Percentiles rank a stretch among this genome's conserved stretches.
phyloP scores from a whole-genome alignment of 2,888 invertebrate genomes.

The Galeopsomyia nigrocyanea region DNA sequence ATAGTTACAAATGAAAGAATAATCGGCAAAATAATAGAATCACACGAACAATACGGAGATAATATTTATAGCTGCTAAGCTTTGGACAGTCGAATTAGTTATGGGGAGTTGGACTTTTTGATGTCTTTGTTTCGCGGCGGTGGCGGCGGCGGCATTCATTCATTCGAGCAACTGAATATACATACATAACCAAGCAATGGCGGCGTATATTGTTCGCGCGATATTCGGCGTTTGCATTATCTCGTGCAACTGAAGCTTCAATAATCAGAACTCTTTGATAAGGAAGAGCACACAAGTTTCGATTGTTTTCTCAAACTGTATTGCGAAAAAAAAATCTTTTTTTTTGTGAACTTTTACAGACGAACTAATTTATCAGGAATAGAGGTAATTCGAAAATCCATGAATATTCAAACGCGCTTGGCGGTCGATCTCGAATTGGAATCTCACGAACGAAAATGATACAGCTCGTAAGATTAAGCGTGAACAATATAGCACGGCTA shows the following conservation, averaged over 20 bases:
- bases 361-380: constrained; percentile 7
- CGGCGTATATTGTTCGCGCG: too few relatives aligned
- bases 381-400: constrained; percentile 13
- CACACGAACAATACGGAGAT: not conserved
- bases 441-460: constrained; percentile 34
- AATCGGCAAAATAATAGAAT: constrained; percentile 11
- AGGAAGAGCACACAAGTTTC: too few relatives aligned
- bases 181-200: not conserved
- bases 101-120: constrained; percentile 37
- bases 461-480: constrained; percentile 25
- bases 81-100: constrained; percentile 2
- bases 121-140: constrained; percentile 53
- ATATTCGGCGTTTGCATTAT: constrained; percentile 12
- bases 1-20: not conserved
- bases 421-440: constrained; percentile 31
- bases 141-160: constrained; percentile 48
- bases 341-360: constrained; percentile 8
- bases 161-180: constrained; percentile 31
- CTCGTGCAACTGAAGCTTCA: too few relatives aligned
- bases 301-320: too few relatives aligned
- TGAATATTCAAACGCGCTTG: constrained; percentile 30
- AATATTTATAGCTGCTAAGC: constrained; percentile 23
- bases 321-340: not conserved
- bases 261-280: too few relatives aligned
- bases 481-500: not conserved